These are phyloP conservation scores for Sylvia borin DNA, from an alignment of 2,797 vertebrate genomes.

Conservation along the genomic window DNA sequence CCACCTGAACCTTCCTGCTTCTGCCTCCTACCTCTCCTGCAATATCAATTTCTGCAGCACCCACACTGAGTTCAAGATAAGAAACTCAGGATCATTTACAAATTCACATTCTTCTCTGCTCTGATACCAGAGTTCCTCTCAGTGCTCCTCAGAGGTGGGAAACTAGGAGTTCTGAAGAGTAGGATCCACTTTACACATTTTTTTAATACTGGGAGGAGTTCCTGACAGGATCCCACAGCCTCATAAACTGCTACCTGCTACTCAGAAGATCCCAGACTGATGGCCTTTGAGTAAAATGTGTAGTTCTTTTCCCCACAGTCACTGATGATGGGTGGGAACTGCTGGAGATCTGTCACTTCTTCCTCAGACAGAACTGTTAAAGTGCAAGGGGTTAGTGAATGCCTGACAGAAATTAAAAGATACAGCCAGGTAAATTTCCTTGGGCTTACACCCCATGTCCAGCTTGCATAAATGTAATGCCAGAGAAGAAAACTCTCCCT, in stretches of 20 bases:
- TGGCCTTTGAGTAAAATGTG: not conserved
- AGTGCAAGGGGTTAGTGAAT: not conserved
- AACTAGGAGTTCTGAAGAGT: not conserved
- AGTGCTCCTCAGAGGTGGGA: not conserved
- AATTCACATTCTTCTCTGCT: not conserved
- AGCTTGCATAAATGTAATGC: not conserved
- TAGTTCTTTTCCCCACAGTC: not conserved
- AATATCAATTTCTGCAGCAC: not conserved
- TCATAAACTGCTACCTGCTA: not conserved
- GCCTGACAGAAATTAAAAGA: not conserved
- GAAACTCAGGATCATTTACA: not conserved
- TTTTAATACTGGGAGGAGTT: not conserved
- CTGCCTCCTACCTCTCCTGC: not conserved
- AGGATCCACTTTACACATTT: not conserved
- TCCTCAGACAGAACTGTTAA: not conserved
- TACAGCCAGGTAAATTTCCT: not conserved
- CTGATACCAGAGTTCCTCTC: not conserved
- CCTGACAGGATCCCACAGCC: not conserved
- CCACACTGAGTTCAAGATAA: fast-evolving
- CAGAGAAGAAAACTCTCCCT: not conserved
- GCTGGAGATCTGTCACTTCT: not conserved
- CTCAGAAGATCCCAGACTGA: not conserved
- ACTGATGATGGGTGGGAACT: not conserved
- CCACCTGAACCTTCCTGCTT: not conserved
- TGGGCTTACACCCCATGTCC: not conserved